A percentile compares a stretch with the other conserved stretches of the same genome.
Conservation (phyloP, 2,113 vertebrate species). For the Austrofundulus limnaeus region DNA sequence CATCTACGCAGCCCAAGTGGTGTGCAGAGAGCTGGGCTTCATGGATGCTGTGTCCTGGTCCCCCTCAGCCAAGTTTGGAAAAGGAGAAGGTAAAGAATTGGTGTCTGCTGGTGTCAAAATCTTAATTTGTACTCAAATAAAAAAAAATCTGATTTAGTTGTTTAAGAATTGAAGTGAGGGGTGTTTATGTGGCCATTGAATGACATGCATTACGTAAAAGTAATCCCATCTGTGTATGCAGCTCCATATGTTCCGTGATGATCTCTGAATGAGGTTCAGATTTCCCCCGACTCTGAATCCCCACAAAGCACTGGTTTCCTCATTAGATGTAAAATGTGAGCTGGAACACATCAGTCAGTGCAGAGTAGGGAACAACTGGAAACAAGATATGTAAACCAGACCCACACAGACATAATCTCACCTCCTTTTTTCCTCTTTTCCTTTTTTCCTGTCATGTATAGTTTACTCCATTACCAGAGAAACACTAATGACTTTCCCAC, state of each 20-base stretch:
- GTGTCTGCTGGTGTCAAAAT: neutral
- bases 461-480: constrained; percentile 36
- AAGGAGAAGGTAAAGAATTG: constrained; percentile 87
- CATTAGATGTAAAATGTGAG: constrained; percentile 47
- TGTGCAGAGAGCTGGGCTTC: constrained; percentile 89
- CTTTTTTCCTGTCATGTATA: neutral
- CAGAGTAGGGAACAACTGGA: constrained; percentile 27
- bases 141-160: neutral
- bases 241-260: constrained; percentile 43
- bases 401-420: constrained; percentile 47
- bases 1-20: constrained; percentile 85
- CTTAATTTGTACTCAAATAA: no score
- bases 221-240: constrained; percentile 11
- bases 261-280: constrained; percentile 18
- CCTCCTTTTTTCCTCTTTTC: constrained; percentile 14
- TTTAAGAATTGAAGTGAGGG: neutral
- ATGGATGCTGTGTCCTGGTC: constrained; percentile 85
- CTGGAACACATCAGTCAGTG: constrained; percentile 34
- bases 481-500: constrained; percentile 24
- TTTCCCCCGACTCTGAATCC: constrained; percentile 46
- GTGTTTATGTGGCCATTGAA: constrained; percentile 5
- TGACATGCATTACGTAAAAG: constrained; percentile 11
- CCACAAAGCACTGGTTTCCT: constrained; percentile 51
- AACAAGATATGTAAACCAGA: constrained; percentile 34
- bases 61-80: constrained; percentile 87